Conservation (phyloP, 1,140 invertebrate genomes). For the Cryptotermes secundus region DNA sequence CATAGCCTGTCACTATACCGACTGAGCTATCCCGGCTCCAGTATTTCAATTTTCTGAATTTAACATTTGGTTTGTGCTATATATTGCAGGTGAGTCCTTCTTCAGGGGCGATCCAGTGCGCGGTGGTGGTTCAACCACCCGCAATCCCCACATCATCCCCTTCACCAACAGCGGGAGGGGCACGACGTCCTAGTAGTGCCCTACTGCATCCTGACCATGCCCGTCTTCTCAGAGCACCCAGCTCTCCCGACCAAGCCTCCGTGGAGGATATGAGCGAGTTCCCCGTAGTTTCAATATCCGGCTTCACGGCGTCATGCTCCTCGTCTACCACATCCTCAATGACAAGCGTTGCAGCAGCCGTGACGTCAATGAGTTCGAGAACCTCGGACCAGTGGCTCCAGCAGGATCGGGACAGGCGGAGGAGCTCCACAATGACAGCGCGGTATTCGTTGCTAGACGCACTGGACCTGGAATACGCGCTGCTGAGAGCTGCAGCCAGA, state of each 20-base stretch:
- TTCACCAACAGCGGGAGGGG: constrained; percentile 48
- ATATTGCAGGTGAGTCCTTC: constrained; percentile 59
- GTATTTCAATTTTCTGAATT: too few relatives aligned
- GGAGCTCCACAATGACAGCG: constrained; percentile 56
- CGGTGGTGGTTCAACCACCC: constrained; percentile 40
- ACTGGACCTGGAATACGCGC: constrained; percentile 67
- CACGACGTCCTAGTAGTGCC: constrained; percentile 56
- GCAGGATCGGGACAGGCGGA: constrained; percentile 39
- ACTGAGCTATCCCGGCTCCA: too few relatives aligned
- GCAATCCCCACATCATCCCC: constrained; percentile 42
- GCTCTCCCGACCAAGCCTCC: constrained; percentile 42
- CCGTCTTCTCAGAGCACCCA: constrained; percentile 54
- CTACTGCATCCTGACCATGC: constrained; percentile 70
- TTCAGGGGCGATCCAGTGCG: constrained; percentile 51
- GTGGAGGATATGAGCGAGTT: constrained; percentile 47
- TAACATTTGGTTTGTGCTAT: too few relatives aligned
- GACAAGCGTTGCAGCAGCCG: constrained; percentile 41
- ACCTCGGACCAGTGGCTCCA: constrained; percentile 23
- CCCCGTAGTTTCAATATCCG: constrained; percentile 37
- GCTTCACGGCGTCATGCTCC: constrained; percentile 45
- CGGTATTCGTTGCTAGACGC: constrained; percentile 69
- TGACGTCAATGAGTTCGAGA: not conserved
- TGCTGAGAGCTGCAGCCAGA: constrained; percentile 64
- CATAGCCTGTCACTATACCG: too few relatives aligned
- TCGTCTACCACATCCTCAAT: constrained; percentile 60